phyloP scores from a whole-genome alignment of 2,888 invertebrate species.

The Cordilura impudica region DNA sequence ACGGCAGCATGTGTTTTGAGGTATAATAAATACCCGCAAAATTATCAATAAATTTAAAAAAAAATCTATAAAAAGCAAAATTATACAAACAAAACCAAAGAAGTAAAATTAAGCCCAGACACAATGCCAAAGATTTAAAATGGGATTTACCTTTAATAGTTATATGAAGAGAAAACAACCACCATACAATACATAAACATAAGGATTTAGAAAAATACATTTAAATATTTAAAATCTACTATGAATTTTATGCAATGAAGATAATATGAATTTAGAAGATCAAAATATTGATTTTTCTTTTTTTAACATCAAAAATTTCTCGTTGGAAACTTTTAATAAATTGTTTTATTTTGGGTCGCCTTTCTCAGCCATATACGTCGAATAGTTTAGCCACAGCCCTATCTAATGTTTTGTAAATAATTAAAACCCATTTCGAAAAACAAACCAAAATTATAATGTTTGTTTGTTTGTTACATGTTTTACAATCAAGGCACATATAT shows the following conservation, averaged over 20 bases:
- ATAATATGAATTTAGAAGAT: too few species aligned
- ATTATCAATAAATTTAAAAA: constrained; percentile 50
- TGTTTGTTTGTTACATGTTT: neutral
- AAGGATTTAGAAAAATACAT: neutral
- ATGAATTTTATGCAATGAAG: too few species aligned
- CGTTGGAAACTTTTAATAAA: neutral
- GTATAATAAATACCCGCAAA: constrained; percentile 58
- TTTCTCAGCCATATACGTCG: neutral
- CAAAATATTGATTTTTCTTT: neutral
- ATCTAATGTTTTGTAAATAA: constrained; percentile 66
- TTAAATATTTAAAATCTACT: neutral
- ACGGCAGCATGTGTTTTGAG: constrained; percentile 58
- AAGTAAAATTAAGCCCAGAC: constrained; percentile 41
- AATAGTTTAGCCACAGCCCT: constrained; percentile 39
- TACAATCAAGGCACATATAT: constrained; percentile 43
- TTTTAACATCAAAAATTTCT: neutral
- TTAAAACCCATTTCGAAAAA: constrained; percentile 59
- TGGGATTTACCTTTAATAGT: constrained; percentile 25
- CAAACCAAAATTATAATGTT: neutral
- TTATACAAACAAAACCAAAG: constrained; percentile 22
- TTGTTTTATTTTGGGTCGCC: constrained; percentile 1
- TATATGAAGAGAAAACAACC: constrained; percentile 15
- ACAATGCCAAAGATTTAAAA: constrained; percentile 46
- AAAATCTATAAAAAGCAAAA: neutral
- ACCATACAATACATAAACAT: neutral